phyloP scores from a whole-genome alignment of 2,797 vertebrate genomes.

The Premnoplex brunnescens region DNA sequence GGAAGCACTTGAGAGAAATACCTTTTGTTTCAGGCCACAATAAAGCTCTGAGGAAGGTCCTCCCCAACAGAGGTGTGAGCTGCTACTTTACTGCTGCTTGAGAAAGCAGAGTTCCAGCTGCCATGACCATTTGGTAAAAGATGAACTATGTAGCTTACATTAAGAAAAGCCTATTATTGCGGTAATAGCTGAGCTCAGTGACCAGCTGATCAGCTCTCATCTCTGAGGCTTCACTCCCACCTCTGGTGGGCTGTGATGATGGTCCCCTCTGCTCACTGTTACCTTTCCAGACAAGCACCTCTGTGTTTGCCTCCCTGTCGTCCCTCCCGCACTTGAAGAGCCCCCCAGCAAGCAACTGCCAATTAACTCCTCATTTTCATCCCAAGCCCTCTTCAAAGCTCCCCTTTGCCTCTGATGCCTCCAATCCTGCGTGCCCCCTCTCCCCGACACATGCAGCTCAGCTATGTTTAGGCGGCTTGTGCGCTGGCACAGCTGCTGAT shows the following conservation, averaged over 20 bases:
- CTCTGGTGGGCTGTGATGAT: background rate
- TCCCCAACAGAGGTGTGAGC: background rate
- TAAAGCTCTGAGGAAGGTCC: background rate
- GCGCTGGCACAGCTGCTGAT: background rate
- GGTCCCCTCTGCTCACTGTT: background rate
- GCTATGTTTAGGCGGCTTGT: background rate
- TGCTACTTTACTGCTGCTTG: background rate
- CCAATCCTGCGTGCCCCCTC: background rate
- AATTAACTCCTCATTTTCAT: constrained; percentile 7
- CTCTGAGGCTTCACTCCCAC: background rate
- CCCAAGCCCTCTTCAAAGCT: constrained; percentile 1
- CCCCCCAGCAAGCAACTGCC: background rate
- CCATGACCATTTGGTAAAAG: background rate
- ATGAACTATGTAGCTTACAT: background rate
- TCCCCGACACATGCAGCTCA: fast-evolving
- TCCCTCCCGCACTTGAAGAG: background rate
- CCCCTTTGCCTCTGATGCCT: background rate
- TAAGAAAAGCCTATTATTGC: background rate
- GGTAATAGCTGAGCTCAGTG: background rate
- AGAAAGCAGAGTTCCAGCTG: background rate
- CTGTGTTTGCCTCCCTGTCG: background rate
- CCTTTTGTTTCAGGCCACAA: background rate
- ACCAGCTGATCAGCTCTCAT: constrained; percentile 1
- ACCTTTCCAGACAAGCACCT: background rate
- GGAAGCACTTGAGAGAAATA: constrained; percentile 10